These are phyloP conservation scores for Diacarnus erythraeanus DNA, from an alignment of 37 sponge, comb jelly and placozoan genomes.

Conservation along the genomic window DNA sequence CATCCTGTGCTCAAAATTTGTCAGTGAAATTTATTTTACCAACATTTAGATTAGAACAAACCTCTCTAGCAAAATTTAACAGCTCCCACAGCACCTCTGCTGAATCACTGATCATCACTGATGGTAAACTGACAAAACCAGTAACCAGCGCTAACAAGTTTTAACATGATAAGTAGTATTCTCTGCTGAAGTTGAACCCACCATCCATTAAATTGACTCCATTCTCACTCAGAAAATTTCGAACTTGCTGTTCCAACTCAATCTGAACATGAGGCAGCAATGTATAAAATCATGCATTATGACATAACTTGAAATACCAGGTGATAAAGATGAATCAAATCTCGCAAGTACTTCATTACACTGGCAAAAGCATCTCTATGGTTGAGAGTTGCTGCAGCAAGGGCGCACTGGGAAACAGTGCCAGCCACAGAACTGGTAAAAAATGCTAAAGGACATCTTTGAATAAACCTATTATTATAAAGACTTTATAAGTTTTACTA, in stretches of 20 bases:
- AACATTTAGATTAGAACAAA: background rate
- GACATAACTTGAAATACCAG: background rate
- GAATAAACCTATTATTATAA: slow-evolving; percentile 66
- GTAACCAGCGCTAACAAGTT: slow-evolving; percentile 52
- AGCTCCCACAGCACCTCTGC: slow-evolving; percentile 70
- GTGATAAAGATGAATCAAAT: slow-evolving; percentile 41
- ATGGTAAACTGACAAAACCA: slow-evolving; percentile 52
- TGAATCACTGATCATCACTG: slow-evolving; percentile 67
- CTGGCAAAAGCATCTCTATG: slow-evolving; percentile 88
- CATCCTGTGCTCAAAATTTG: too few species aligned
- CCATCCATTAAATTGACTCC: slow-evolving; percentile 28
- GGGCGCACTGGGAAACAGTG: slow-evolving; percentile 53
- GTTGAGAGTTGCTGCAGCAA: slow-evolving; percentile 61
- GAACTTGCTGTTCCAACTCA: too few species aligned
- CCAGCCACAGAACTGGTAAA: slow-evolving; percentile 43
- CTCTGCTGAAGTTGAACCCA: background rate
- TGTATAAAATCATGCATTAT: too few species aligned
- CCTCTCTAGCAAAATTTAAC: slow-evolving; percentile 43
- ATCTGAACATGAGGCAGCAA: too few species aligned
- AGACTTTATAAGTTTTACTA: background rate
- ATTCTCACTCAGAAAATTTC: slow-evolving; percentile 8
- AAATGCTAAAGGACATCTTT: slow-evolving; percentile 60
- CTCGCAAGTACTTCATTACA: slow-evolving; percentile 81
- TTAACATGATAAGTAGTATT: background rate
- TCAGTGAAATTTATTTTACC: background rate